Evolutionary conservation across 2,113 vertebrate genomes (phyloP).

Genomic region (Gymnarchus niloticus): DNA sequence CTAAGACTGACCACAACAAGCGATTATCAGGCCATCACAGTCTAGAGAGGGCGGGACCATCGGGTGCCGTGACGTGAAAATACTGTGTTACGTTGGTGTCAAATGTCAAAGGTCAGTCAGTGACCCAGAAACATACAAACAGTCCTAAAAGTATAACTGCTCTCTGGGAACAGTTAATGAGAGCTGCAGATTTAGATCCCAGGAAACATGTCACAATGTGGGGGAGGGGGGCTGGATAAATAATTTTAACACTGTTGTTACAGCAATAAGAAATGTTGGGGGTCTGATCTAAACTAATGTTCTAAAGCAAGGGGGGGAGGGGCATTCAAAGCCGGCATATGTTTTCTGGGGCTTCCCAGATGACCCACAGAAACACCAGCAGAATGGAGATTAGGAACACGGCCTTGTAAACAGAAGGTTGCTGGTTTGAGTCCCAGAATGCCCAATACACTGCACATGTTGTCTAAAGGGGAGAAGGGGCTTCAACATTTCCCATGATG

Average conservation of each 20-base stretch:
- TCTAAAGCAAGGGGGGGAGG: background rate
- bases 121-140: constrained; percentile 12
- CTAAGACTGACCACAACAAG: background rate
- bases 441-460: background rate
- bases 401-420: background rate
- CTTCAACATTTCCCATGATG: background rate
- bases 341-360: background rate
- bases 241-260: background rate
- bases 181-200: background rate
- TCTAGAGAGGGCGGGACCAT: background rate
- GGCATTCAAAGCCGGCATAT: background rate
- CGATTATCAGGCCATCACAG: background rate
- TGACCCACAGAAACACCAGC: background rate
- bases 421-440: background rate
- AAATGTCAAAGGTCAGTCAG: background rate
- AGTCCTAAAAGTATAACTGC: background rate
- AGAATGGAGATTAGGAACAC: no score
- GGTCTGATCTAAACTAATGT: background rate
- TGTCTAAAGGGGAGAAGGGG: background rate
- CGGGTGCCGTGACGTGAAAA: background rate
- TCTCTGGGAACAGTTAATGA: background rate
- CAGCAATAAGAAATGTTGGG: background rate
- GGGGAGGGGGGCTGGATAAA: background rate
- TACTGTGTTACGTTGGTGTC: background rate
- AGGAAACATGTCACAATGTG: background rate